A percentile compares a stretch with the other conserved stretches of the same genome.
Conservation (phyloP, 2,797 vertebrate genomes). For the Channallabes apus region DNA sequence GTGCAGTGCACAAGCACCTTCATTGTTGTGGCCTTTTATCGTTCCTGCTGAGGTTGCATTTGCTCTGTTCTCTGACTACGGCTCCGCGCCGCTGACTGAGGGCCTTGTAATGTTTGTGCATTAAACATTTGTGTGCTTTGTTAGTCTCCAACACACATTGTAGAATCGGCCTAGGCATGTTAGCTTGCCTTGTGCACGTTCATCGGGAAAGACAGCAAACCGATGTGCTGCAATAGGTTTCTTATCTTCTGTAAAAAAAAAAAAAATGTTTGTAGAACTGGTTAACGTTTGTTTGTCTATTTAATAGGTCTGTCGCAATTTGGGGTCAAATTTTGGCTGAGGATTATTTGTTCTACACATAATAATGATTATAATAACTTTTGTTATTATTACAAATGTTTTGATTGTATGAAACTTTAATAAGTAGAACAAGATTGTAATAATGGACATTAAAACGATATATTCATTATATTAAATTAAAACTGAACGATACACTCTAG, state of each 20-base stretch:
- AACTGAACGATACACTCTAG: neutral
- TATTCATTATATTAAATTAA: neutral
- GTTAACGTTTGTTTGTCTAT: neutral
- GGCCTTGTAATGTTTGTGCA: conserved; percentile 44
- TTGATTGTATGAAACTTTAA: neutral
- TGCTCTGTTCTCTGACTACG: conserved; percentile 49
- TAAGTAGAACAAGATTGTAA: neutral
- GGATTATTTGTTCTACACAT: neutral
- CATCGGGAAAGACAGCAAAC: neutral
- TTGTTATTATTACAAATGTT: neutral
- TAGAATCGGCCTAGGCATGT: conserved; percentile 13
- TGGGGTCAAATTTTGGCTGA: neutral
- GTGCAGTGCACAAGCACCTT: neutral
- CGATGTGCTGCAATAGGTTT: neutral
- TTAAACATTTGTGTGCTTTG: conserved; percentile 52
- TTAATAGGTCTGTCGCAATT: neutral
- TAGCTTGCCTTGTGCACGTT: neutral
- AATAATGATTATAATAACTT: neutral
- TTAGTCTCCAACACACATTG: conserved; percentile 21
- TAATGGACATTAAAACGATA: neutral
- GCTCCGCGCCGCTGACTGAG: conserved; percentile 34
- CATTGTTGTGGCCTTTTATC: conserved; percentile 58
- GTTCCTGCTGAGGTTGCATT: conserved; percentile 64
- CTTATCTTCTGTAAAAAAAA: neutral
- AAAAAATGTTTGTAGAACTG: neutral